phyloP scores from a whole-genome alignment of 2,888 invertebrate genomes.

The Xanthorhoe designata region DNA sequence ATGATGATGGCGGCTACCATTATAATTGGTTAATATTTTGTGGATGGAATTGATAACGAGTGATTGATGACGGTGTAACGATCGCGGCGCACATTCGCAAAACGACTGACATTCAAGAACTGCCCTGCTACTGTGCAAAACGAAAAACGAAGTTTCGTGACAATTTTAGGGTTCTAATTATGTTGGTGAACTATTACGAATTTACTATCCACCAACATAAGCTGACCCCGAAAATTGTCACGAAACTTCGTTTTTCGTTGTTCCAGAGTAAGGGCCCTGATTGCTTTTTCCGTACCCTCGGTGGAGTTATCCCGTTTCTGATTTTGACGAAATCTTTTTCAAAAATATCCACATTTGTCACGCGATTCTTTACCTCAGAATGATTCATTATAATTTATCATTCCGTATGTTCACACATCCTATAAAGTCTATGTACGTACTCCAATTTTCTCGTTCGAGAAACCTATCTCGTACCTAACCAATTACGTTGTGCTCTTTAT shows the following conservation, averaged over 20 bases:
- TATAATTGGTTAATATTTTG: conserved; percentile 78
- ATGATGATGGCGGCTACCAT: conserved; percentile 57
- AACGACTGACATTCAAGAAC: conserved; percentile 43
- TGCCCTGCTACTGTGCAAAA: too few species aligned
- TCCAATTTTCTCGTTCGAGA: neutral
- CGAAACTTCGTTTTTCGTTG: too few species aligned
- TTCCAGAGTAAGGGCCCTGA: too few species aligned
- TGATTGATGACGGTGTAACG: conserved; percentile 77
- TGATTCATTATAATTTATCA: neutral
- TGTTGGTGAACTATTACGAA: too few species aligned
- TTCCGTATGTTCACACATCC: neutral
- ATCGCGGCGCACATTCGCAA: conserved; percentile 53
- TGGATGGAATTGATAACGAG: conserved; percentile 75
- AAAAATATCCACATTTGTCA: conserved; percentile 5
- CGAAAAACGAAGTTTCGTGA: too few species aligned
- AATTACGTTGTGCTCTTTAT: neutral
- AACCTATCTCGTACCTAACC: neutral
- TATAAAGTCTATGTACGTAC: too few species aligned
- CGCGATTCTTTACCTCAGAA: neutral
- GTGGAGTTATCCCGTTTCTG: conserved; percentile 22
- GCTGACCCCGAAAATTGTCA: too few species aligned
- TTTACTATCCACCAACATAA: too few species aligned
- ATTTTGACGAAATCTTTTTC: conserved; percentile 22
- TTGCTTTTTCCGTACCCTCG: conserved; percentile 34
- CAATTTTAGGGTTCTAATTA: too few species aligned